These are phyloP conservation scores for Mormoops blainvillei DNA, from an alignment of 2,113 vertebrate genomes.

Conservation along the genomic window DNA sequence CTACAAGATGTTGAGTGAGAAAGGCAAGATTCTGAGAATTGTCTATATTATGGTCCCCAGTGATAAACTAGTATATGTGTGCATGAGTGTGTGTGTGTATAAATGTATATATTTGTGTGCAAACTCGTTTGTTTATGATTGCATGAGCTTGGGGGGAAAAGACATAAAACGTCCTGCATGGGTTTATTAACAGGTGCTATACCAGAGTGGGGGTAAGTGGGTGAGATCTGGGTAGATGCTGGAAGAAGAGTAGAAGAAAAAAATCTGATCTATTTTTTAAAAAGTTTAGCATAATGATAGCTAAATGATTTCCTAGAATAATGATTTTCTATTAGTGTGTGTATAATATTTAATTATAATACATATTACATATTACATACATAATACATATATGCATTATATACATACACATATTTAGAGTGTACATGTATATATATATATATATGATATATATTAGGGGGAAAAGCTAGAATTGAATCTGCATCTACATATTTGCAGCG, in stretches of 20 bases:
- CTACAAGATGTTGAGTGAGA: not conserved
- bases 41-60: not conserved
- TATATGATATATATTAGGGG: not conserved
- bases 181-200: not conserved
- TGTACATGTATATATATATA: rapidly evolving
- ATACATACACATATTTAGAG: not conserved
- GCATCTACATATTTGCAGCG: not conserved
- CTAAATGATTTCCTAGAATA: not conserved
- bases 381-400: not conserved
- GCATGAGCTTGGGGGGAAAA: not conserved
- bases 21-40: not conserved
- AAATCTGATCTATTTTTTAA: not conserved
- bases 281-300: not conserved
- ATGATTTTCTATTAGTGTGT: not conserved
- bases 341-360: not conserved
- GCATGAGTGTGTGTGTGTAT: not conserved
- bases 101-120: not conserved
- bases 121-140: not conserved
- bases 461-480: not conserved
- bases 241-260: not conserved
- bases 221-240: not conserved
- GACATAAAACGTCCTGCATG: not conserved
- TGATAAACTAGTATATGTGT: not conserved
- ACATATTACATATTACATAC: not conserved
- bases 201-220: rapidly evolving